Evolutionary conservation across 1,140 invertebrate species (phyloP).

Genomic region (Sminthurides bifidus): DNA sequence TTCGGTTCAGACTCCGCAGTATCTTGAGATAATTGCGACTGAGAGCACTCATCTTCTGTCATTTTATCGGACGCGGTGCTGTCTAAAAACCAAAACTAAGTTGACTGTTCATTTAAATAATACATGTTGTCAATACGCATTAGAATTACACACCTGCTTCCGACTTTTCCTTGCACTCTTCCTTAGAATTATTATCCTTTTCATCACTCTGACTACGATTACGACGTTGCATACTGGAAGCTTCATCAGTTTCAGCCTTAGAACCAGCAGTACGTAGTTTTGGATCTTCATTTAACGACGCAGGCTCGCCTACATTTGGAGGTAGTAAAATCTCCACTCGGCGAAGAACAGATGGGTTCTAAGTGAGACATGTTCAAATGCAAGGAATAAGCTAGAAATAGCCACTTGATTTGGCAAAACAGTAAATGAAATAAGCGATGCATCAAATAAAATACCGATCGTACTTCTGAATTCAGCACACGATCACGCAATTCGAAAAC

Average conservation of each 20-base stretch:
- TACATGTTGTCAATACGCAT: neutral
- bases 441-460: no score
- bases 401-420: no score
- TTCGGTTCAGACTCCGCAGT: constrained; percentile 2
- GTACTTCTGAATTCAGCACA: neutral
- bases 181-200: constrained; percentile 37
- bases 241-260: constrained; percentile 7
- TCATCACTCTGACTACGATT: constrained; percentile 33
- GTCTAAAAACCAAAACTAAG: neutral
- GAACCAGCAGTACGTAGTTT: neutral
- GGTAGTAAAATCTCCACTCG: neutral
- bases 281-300: neutral
- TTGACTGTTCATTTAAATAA: neutral
- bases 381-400: no score
- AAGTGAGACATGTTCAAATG: neutral
- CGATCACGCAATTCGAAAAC: neutral
- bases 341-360: neutral
- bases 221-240: constrained; percentile 30
- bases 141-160: neutral
- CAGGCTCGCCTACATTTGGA: neutral
- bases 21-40: constrained; percentile 10
- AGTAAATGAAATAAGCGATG: no score
- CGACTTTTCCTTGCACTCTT: constrained; percentile 32
- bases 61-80: neutral
- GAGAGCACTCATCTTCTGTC: constrained; percentile 7